These are phyloP conservation scores for Spodoptera exigua DNA, from an alignment of 2,888 invertebrate genomes.

Conservation along the genomic window DNA sequence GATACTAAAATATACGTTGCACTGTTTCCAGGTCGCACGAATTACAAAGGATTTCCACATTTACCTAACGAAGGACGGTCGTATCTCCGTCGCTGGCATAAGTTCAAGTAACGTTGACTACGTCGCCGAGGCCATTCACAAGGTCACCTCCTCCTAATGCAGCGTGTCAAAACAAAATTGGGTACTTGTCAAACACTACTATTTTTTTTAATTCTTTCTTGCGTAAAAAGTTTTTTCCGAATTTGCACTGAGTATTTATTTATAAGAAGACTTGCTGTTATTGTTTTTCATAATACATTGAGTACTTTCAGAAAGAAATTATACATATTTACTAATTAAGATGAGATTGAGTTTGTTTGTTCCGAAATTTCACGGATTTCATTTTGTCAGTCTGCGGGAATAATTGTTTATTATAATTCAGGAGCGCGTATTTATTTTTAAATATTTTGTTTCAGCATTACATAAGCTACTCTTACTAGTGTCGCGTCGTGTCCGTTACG, in stretches of 20 bases:
- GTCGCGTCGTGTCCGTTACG: slow-evolving; percentile 46
- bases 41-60: slow-evolving; percentile 97
- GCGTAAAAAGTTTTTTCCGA: too few relatives aligned
- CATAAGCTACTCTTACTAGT: slow-evolving; percentile 3
- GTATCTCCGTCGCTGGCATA: slow-evolving; percentile 99
- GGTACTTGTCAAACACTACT: slow-evolving; percentile 18
- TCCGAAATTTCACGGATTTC: too few relatives aligned
- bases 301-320: too few relatives aligned
- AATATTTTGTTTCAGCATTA: slow-evolving; percentile 43
- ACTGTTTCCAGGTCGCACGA: slow-evolving; percentile 92
- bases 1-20: background rate
- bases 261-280: too few relatives aligned
- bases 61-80: slow-evolving; percentile 98
- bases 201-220: background rate
- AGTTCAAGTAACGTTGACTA: slow-evolving; percentile 98
- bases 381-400: too few relatives aligned
- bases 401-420: too few relatives aligned
- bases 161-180: slow-evolving; percentile 3
- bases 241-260: too few relatives aligned
- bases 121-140: slow-evolving; percentile 97
- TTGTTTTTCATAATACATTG: too few relatives aligned
- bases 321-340: too few relatives aligned
- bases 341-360: too few relatives aligned
- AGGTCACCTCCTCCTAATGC: slow-evolving; percentile 92
- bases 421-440: slow-evolving; percentile 6